Evolutionary conservation across 2,888 invertebrate species (phyloP).

Genomic region (Rhamnusium bicolor): DNA sequence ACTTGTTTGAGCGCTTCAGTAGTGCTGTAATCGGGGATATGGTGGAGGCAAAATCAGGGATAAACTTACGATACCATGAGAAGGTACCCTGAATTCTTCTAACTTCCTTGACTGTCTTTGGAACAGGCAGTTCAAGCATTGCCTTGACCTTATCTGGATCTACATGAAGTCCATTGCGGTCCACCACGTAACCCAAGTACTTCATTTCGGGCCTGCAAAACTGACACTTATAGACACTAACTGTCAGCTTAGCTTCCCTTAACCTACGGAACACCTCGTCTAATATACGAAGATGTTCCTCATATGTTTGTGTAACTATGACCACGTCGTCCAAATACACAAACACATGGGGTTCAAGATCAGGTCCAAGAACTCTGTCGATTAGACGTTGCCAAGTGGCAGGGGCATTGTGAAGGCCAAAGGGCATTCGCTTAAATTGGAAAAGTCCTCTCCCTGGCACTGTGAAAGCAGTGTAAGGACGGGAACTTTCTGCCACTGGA

Average conservation of each 20-base stretch:
- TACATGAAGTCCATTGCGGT: conserved; percentile 16
- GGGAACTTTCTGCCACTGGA: conserved; percentile 27
- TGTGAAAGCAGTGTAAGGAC: conserved; percentile 45
- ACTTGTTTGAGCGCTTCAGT: conserved; percentile 29
- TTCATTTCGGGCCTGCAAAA: conserved; percentile 28
- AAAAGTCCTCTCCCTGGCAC: too few species aligned
- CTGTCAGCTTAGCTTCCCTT: conserved; percentile 18
- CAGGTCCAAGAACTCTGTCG: too few species aligned
- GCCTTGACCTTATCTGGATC: conserved; percentile 6
- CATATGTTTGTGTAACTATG: too few species aligned
- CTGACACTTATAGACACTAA: conserved; percentile 16
- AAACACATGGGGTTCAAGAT: too few species aligned
- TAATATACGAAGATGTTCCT: neutral
- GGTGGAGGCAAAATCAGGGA: neutral
- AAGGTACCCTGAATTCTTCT: conserved; percentile 3
- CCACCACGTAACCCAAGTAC: conserved; percentile 17
- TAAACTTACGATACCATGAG: conserved; percentile 13
- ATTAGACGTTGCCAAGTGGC: too few species aligned
- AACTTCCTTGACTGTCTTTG: conserved; percentile 40
- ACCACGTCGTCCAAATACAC: too few species aligned
- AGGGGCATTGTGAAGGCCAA: too few species aligned
- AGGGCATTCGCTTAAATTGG: too few species aligned
- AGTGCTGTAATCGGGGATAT: conserved; percentile 45
- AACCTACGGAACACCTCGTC: conserved; percentile 17
- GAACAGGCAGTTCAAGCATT: conserved; percentile 41